Base-by-base conservation (phyloP, 2,888 invertebrate species). In the Micoletzkya japonica region DNA sequence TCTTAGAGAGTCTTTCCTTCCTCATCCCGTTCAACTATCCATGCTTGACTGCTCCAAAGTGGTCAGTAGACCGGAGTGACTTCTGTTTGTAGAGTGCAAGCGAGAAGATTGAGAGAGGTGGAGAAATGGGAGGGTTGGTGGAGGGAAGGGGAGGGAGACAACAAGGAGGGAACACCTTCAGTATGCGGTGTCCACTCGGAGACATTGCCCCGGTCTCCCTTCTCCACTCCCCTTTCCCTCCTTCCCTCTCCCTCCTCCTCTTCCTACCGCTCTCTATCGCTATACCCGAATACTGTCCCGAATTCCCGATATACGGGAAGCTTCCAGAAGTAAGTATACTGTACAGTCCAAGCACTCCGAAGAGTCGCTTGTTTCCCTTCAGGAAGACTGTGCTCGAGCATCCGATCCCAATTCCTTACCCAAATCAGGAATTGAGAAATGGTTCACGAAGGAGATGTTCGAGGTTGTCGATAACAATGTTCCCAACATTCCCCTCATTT, bases 381-480 rank as follows among this genome's bases (percentile, higher is more conserved):
- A 39, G 37, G 73, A 75, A 56, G 58, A 73, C 72, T 74, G 73
- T 70, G 52, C 72, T 67, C 28, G 69, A 20, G 73, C 77, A 20
- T 72, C 76, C 7, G 83, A 83, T 60, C 83, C 83, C 1, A 78
- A 82, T 58, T 70, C 78, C 14, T 61, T 76, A 24, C 77, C 77
- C 4, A 76, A 73, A 56, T 72, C 78, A 0, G 59, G 66, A 7
- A n/a, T 83, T 20, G 83, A 83, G 69, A 72, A 74, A 60, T 83
- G 83, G 82, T 81, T 82, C 70, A 82, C 81, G 0, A 73, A 73
- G 54, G 74, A 77, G 60, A 82, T 82, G 76, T 82, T 82, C 69
- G 72, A 77, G 36, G 78, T 77, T 44, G 44, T 20, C 44, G 44
- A 44, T 10, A 20, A 44, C 44, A 20, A 44, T 44, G 20, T 14